These are phyloP conservation scores for Hydrocynus forskahlii DNA, from an alignment of 2,797 vertebrate species.

Conservation along the genomic window DNA sequence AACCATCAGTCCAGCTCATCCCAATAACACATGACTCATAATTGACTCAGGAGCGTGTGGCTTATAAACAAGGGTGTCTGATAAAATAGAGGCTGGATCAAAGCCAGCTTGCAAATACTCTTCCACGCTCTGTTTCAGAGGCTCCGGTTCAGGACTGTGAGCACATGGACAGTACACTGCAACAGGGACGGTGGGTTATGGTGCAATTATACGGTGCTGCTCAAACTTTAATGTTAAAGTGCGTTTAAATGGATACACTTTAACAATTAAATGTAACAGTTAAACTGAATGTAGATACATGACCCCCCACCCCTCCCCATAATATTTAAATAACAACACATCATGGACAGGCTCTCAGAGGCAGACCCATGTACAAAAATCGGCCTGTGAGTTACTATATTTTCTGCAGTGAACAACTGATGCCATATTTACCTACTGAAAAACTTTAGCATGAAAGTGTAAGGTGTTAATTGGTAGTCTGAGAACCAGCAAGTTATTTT, in stretches of 20 bases:
- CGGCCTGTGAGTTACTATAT: constrained; percentile 22
- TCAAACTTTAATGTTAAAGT: not conserved
- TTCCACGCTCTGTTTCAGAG: constrained; percentile 21
- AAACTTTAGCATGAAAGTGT: not conserved
- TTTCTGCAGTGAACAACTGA: constrained; percentile 41
- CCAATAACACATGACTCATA: constrained; percentile 35
- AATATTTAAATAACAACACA: constrained; percentile 2
- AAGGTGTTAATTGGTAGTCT: constrained; percentile 1
- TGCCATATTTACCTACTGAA: constrained; percentile 37
- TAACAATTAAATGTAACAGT: no score
- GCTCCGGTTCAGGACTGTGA: constrained; percentile 14
- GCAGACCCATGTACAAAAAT: constrained; percentile 13
- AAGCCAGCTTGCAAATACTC: constrained; percentile 36
- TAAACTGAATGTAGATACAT: not conserved
- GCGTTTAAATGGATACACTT: not conserved
- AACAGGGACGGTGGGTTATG: not conserved
- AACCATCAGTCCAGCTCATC: constrained; percentile 38
- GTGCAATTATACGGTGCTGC: not conserved
- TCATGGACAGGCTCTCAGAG: not conserved
- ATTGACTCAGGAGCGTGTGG: constrained; percentile 35
- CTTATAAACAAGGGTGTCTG: constrained; percentile 46
- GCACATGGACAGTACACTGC: not conserved
- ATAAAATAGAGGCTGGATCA: constrained; percentile 43
- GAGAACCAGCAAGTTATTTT: not conserved
- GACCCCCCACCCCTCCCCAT: not conserved